Evolutionary conservation across 2,888 invertebrate species (phyloP), one percentile per base, ranked within the genome.

Genomic region (Pammene aurita): DNA sequence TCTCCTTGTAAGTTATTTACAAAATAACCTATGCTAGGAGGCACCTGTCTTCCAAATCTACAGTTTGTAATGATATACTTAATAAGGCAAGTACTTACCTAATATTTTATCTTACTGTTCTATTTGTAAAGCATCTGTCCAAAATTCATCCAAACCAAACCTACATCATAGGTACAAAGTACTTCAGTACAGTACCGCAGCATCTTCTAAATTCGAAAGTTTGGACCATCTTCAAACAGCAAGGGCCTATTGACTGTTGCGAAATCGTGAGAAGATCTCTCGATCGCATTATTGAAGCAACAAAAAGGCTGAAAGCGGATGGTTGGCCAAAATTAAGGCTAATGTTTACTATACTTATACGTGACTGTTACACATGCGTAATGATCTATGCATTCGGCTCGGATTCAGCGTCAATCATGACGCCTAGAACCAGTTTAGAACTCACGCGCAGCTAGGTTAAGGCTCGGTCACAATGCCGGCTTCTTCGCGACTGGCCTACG

Each of bases 281-380:
- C 35, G 38, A 55, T 65, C 64, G 35, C 54, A 48, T 65, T 63
- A 63, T 58, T 69, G 54, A 54, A 41, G 54, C 67, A 70, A 69
- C 63, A 66, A 69, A 68, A 60, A 69, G 55, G 38, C 60, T 55
- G 65, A 62, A 70, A 62, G 65, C 46, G 50, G 57, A 44, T 56
- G 60, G 67, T 55, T 72, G 70, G 70, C 50, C 66, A 64, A 73
- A 77, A 78, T 77, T 76, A 77, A 78, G 78, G 78, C 73, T 78
- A 78, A 78, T 77, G 77, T 74, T 73, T 65, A 46, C 46, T 69
- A 65, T 69, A 46, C 58, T 60, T 76, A 73, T 72, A 74, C 73
- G 74, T 74, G 74, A 76, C 73, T 74, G 72, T 73, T 64, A 73
- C 72, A 74, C 72, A 72, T 72, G 71, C 70, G 61, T 76, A 77